These are phyloP conservation scores for Drosophila planitibia DNA, from an alignment of 2,888 invertebrate genomes.

Conservation along the genomic window DNA sequence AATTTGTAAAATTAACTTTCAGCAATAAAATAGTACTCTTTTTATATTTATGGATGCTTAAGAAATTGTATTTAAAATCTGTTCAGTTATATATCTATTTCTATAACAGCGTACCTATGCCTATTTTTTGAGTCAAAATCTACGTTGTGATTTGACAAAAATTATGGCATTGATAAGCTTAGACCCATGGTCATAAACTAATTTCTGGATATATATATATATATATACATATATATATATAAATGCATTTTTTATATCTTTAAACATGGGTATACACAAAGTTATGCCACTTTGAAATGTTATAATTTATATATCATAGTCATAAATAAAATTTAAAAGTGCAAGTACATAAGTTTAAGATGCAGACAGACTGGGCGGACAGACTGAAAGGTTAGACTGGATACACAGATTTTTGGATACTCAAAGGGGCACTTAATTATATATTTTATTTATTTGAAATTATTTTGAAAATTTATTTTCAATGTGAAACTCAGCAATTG, in stretches of 20 bases:
- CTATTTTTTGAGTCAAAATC: background rate
- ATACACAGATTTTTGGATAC: background rate
- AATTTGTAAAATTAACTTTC: too few species aligned
- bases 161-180: background rate
- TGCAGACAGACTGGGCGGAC: background rate
- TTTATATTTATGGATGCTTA: background rate
- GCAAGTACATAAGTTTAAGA: background rate
- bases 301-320: background rate
- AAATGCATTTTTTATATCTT: too few species aligned
- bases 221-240: background rate
- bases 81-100: background rate
- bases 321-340: background rate
- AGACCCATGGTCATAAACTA: background rate
- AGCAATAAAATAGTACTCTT: background rate
- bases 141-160: background rate
- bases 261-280: too few species aligned
- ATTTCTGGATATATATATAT: background rate
- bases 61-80: background rate
- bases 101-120: background rate
- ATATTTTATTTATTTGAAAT: background rate
- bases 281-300: background rate
- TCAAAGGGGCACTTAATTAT: background rate
- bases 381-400: background rate
- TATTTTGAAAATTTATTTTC: background rate
- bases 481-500: background rate